Evolutionary conservation across 2,113 vertebrate genomes (phyloP), one percentile per base, ranked within the genome.

Genomic region (Todiramphus saurophagus): DNA sequence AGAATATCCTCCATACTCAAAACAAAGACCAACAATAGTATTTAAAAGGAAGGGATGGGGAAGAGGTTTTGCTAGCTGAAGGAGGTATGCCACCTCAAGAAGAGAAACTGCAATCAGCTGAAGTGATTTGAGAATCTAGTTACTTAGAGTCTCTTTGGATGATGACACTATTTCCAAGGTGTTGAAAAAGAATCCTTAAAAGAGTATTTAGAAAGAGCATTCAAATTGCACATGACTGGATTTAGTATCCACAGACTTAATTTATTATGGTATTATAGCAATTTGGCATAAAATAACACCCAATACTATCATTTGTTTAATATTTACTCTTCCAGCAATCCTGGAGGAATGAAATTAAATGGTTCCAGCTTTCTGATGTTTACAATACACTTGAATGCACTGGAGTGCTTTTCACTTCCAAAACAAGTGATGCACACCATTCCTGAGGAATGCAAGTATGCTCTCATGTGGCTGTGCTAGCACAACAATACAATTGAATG

Each of bases 241-340:
- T 41, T 79, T 84, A 79, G 20, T 10, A 82, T 66, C 31, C 15
- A 25, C 11, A 59, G 35, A 35, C 16, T 77, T 70, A 72, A 89
- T 73, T 89, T 93, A 58, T 78, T 91, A 81, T 2, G 16, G 33
- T 60, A 72, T 80, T 89, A 72, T 1, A 91, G 44, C 30, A 72
- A 66, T 62, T 83, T 79, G 31, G 25, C 66, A 89, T 60, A 75
- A 87, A 95, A 56, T 37, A 89, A 83, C 44, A 87, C 31, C 44
- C 28, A 73, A 41, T 2, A 12, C 41, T 78, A 37, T 39, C 2
- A 53, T 44, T 83, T 85, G 41, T 78, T 89, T 83, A 80, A 59
- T 89, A 82, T 89, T 96, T 94, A 87, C 19, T 31, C 64, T 94
- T 96, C 70, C 69, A 92, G 58, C 37, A 93, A n/a, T 69, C 68